Evolutionary conservation across 2,113 vertebrate genomes (phyloP).

Genomic region (Numida meleagris): DNA sequence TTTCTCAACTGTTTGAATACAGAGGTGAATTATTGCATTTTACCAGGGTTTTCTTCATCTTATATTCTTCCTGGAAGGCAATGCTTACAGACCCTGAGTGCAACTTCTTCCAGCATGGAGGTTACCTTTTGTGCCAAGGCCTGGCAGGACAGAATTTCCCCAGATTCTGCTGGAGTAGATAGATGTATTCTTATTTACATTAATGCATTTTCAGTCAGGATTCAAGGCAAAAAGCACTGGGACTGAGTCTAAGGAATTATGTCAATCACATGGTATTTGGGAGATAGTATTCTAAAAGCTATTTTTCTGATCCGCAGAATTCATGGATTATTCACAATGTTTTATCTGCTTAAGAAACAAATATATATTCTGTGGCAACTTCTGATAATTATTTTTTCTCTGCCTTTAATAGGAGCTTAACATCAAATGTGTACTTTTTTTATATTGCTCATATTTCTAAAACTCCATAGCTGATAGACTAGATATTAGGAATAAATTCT

Average conservation of each 20-base stretch:
- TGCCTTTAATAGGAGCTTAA: neutral
- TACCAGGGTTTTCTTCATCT: neutral
- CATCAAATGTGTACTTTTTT: neutral
- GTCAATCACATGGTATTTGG: neutral
- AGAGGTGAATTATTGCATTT: neutral
- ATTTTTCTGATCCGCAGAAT: neutral
- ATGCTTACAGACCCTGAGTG: rapidly evolving
- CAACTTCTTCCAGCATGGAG: neutral
- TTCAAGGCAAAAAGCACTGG: neutral
- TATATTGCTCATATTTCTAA: neutral
- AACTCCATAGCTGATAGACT: neutral
- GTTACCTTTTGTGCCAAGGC: neutral
- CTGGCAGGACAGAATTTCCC: neutral
- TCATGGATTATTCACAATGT: neutral
- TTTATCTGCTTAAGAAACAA: neutral
- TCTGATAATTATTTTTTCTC: neutral
- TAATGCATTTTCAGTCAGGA: neutral
- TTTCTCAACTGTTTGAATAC: neutral
- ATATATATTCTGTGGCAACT: neutral
- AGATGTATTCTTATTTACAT: neutral
- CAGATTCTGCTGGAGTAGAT: neutral
- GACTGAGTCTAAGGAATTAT: neutral
- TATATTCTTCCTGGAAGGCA: neutral
- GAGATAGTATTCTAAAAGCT: neutral
- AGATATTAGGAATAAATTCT: no score